Conservation (phyloP, 2,797 vertebrate species). For the Zalophus californianus region DNA sequence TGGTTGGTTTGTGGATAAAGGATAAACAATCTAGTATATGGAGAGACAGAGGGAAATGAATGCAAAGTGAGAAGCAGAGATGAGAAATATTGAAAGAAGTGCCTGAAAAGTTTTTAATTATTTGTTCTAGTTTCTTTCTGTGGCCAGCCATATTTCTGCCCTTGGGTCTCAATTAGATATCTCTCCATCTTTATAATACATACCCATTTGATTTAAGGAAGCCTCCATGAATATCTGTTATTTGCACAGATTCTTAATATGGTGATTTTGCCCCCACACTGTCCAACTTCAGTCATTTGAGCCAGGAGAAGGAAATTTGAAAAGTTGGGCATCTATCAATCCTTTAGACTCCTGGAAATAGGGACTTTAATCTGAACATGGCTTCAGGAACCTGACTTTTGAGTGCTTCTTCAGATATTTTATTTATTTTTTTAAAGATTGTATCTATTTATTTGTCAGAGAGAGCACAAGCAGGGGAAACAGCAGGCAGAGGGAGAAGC, state of each 20-base stretch:
- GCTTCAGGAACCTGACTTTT: background rate
- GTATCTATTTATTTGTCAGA: no score
- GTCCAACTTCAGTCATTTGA: background rate
- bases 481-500: no score
- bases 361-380: background rate
- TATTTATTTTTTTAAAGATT: no score
- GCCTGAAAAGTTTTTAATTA: background rate
- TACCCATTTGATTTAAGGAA: background rate
- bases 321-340: background rate
- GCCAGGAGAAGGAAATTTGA: background rate
- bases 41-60: background rate
- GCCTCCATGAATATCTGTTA: background rate
- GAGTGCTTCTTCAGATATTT: background rate
- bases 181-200: background rate
- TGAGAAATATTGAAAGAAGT: background rate
- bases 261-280: background rate
- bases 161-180: background rate
- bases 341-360: background rate
- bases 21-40: background rate
- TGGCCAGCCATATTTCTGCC: background rate
- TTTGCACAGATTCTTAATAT: background rate
- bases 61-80: background rate
- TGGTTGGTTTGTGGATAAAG: background rate
- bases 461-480: no score
- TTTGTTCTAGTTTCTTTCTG: background rate